phyloP scores from a whole-genome alignment of 2,113 vertebrate genomes.

The Paralichthys olivaceus region DNA sequence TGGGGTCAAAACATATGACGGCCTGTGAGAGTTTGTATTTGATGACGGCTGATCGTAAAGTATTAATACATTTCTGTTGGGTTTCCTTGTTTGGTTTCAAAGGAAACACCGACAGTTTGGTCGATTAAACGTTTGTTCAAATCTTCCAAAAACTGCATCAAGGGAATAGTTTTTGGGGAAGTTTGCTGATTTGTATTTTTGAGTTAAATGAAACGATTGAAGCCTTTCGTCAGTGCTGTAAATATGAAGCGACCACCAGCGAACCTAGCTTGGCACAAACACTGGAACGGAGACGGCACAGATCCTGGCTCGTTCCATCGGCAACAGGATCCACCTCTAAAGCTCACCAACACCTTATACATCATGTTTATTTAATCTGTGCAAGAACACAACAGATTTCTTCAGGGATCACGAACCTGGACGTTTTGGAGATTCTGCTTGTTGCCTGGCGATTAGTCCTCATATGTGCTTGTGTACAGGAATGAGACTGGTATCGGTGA shows the following conservation, averaged over 20 bases:
- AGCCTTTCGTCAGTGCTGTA: not conserved
- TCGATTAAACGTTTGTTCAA: not conserved
- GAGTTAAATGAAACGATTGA: not conserved
- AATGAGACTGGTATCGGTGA: too few species aligned
- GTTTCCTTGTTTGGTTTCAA: not conserved
- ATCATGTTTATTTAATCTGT: not conserved
- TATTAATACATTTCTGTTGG: not conserved
- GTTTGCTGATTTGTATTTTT: not conserved
- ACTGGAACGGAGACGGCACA: not conserved
- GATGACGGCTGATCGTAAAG: not conserved
- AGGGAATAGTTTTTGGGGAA: not conserved
- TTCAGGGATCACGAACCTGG: not conserved
- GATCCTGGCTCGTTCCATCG: too few species aligned
- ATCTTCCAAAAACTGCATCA: not conserved
- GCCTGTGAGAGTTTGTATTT: slow-evolving; percentile 20
- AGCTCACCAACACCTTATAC: not conserved
- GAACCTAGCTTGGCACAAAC: not conserved
- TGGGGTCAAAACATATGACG: slow-evolving; percentile 44
- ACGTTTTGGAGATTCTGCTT: not conserved
- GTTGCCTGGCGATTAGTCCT: not conserved
- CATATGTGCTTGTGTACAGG: not conserved
- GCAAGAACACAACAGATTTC: not conserved
- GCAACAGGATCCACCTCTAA: too few species aligned
- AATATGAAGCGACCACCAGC: not conserved
- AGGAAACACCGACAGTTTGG: not conserved